Evolutionary conservation across 2,113 vertebrate species (phyloP), one percentile per base, ranked within the genome.

Genomic region (Isichthys henryi): DNA sequence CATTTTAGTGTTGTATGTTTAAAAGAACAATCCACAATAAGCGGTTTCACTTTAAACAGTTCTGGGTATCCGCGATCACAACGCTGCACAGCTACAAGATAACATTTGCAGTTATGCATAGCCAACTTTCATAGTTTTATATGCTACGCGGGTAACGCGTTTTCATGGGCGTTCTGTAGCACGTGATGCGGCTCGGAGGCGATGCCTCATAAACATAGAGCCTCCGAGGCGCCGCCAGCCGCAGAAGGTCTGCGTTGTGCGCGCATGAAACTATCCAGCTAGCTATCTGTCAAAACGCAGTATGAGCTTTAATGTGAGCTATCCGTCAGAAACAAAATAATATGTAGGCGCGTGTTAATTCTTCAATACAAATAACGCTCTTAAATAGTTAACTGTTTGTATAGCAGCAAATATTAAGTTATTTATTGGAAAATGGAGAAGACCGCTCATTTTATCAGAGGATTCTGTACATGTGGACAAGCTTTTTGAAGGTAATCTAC

Each of bases 401-500:
- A 88, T 35, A 2, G 3, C 35, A 88, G 53, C 52, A 91, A 43
- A 90, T 89, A 85, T 86, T 23, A 89, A 88, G 91, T 91, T 91
- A 91, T 89, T 93, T 89, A 92, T 94, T 91, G 9, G 82, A 48
- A 46, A 84, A 84, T 91, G 91, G 90, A 15, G 91, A 90, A 91
- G 88, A 91, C 88, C 92, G 11, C 88, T 85, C 56, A 62, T 86
- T 53, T 35, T 31, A 70, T 70, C 90, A 93, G 86, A 39, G 86
- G 92, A 91, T 91, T 94, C 92, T 92, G 19, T 52, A 91, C 94
- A 91, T 93, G 93, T 92, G 90, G 91, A 62, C 74, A 88, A 88
- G 91, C 93, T 95, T 94, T 94, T 95, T 96, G 95, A 96, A 96
- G 95, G 96, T 96, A 95, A 95, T 94, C 0, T 86, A 84, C 85